Percentiles rank a stretch among this genome's conserved stretches.
Evolutionary conservation across 2,113 vertebrate genomes (phyloP).

Genomic region (Petrocephalus microphthalmus): DNA sequence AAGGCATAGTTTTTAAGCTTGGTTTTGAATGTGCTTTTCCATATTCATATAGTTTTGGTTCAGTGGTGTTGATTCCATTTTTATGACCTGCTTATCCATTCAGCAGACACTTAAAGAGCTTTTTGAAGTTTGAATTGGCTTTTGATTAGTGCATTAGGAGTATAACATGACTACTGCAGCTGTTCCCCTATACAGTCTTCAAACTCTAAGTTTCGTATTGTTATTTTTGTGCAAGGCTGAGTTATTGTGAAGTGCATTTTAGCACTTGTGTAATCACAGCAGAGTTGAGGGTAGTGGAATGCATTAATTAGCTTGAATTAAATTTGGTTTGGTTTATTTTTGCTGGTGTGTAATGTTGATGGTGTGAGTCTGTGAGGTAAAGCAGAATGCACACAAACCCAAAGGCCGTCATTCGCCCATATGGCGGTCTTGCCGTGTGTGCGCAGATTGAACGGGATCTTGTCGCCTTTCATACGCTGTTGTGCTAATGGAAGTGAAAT

Average conservation of each 20-base stretch:
- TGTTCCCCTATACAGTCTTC: not conserved
- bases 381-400: conserved; percentile 65
- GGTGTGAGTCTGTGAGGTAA: not conserved
- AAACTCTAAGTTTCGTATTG: not conserved
- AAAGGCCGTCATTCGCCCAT: conserved; percentile 58
- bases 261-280: not conserved
- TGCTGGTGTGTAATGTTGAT: not conserved
- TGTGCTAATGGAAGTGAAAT: conserved; percentile 73
- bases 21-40: not conserved
- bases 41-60: not conserved
- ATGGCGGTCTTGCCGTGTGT: conserved; percentile 68
- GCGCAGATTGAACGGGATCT: conserved; percentile 63
- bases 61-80: not conserved
- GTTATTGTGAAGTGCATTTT: not conserved
- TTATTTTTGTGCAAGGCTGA: not conserved
- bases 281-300: not conserved
- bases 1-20: not conserved
- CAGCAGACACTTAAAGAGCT: not conserved
- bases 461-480: conserved; percentile 75
- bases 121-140: not conserved
- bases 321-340: not conserved
- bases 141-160: not conserved
- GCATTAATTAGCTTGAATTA: not conserved
- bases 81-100: not conserved
- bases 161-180: not conserved